A percentile compares a stretch with the other conserved stretches of the same genome.
phyloP scores from a whole-genome alignment of 2,888 invertebrate species.

The Lithodes maja region DNA sequence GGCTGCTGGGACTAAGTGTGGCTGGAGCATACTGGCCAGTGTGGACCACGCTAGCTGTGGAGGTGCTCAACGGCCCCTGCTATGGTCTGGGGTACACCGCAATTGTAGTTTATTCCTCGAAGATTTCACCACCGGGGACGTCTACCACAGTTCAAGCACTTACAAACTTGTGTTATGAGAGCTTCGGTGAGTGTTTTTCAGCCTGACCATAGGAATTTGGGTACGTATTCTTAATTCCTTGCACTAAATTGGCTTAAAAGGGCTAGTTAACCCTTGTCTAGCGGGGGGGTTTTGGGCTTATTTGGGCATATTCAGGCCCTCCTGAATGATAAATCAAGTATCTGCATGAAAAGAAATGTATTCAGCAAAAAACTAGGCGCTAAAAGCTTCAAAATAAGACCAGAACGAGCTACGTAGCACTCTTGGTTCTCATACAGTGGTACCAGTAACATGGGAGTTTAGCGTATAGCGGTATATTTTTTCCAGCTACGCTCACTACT shows the following conservation, averaged over 20 bases:
- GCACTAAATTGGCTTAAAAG: background rate
- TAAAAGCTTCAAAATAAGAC: too few relatives aligned
- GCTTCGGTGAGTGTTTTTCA: constrained; percentile 41
- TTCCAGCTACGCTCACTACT: too few relatives aligned
- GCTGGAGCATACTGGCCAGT: constrained; percentile 53
- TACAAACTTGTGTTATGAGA: constrained; percentile 65
- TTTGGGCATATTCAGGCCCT: too few relatives aligned
- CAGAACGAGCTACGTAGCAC: too few relatives aligned
- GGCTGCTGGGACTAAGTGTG: constrained; percentile 46
- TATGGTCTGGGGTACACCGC: constrained; percentile 67
- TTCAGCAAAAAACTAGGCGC: too few relatives aligned
- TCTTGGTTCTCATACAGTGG: too few relatives aligned
- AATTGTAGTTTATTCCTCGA: constrained; percentile 54
- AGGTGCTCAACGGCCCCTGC: constrained; percentile 67
- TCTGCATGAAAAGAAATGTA: too few relatives aligned
- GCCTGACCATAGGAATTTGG: background rate
- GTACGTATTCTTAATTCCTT: background rate
- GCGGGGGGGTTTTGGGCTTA: too few relatives aligned
- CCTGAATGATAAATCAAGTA: too few relatives aligned
- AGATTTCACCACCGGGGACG: constrained; percentile 58
- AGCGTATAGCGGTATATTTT: too few relatives aligned
- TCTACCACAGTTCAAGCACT: constrained; percentile 64
- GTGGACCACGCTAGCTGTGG: constrained; percentile 64
- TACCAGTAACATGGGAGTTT: too few relatives aligned
- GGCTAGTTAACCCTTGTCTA: background rate